Base-by-base conservation (phyloP, 1,140 invertebrate species). In the Dendrolimus kikuchii region DNA sequence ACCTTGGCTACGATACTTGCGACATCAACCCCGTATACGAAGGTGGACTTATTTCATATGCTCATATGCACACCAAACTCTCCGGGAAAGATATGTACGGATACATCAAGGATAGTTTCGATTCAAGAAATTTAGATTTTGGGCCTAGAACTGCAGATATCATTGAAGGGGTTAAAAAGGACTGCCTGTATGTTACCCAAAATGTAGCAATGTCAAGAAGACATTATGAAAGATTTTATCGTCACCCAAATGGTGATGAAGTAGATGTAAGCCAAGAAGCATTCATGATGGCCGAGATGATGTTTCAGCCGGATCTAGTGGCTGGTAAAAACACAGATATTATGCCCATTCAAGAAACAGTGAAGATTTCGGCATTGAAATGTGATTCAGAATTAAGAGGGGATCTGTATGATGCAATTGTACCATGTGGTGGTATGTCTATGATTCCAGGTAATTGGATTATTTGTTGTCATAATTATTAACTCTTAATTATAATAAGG, bases 1-100 rank as follows among this genome's bases (percentile, higher is more conserved):
- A 95, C 75, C 91, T 93, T 56, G 94, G 94, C 36, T 69, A 76
- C 44, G 74, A 77, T 46, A 72, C 63, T 6, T 67, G 66, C 2
- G 66, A 76, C 40, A 66, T 84, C 10, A 59, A 53, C 86, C 74
- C 93, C 88, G 62, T 79, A 0, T 82, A 70, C 43, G 76, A 81
- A 57, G 81, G 79, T 4, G 70, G 75, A 5, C 46, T 71, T 5
- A 58, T 81, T 4, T 62, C 46, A 5, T 83, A 76, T 49, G 81
- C 81, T 7, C 68, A 74, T 5, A 75, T 75, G 44, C 43, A 62
- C 38, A 80, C 81, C 1, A 63, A 68, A 4, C 49, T 73, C 10
- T 71, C 72, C 8, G 75, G 71, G 4, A 37, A n/a, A 9, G 66
- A 81, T 51, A 56, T 83, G 44, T 69, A 67, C 1, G 58, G 73